Evolutionary conservation across 2,113 vertebrate species (phyloP).

Genomic region (Setophaga petechia): DNA sequence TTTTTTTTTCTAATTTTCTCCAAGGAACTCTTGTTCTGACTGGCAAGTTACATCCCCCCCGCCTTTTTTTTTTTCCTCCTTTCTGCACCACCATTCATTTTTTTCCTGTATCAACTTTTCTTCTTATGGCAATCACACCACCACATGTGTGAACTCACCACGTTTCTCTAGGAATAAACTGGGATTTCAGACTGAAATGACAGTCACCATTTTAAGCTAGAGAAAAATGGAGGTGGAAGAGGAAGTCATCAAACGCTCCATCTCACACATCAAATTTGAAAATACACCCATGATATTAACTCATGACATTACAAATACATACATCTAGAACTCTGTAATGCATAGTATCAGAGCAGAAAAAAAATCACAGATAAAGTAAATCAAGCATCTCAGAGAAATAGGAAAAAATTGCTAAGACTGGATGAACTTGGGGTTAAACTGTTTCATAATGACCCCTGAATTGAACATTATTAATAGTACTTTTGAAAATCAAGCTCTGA

Average conservation of each 20-base stretch:
- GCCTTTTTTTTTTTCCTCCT: background rate
- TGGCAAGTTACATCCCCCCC: background rate
- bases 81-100: background rate
- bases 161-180: background rate
- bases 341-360: background rate
- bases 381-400: background rate
- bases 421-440: background rate
- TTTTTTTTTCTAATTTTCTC: background rate
- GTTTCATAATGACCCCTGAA: background rate
- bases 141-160: background rate
- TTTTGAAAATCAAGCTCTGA: background rate
- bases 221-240: background rate
- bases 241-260: background rate
- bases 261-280: background rate
- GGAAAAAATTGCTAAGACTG: background rate
- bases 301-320: background rate
- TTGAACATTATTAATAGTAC: background rate
- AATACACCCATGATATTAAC: background rate
- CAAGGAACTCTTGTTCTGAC: background rate
- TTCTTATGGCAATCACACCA: background rate
- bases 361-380: background rate
- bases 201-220: background rate
- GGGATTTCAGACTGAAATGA: background rate
- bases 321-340: background rate
- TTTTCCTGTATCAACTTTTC: background rate